phyloP scores from a whole-genome alignment of 2,113 vertebrate species.

The Leucopsar rothschildi region DNA sequence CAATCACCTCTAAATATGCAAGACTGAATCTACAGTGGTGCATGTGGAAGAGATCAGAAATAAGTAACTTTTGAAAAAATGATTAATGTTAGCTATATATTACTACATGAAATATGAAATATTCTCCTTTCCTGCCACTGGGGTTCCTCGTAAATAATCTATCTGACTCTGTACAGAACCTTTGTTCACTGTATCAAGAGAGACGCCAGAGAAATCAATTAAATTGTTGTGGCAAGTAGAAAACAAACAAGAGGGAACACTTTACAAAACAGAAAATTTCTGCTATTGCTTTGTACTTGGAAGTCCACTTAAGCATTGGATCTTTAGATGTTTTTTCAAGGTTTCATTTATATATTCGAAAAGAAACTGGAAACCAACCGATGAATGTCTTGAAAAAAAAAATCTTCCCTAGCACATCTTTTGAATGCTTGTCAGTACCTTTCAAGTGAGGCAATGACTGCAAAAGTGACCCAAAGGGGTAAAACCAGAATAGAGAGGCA shows the following conservation, averaged over 20 bases:
- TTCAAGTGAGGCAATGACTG: background rate
- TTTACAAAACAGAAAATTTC: background rate
- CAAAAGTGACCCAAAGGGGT: slow-evolving; percentile 1
- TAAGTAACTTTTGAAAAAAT: background rate
- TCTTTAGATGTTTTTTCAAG: background rate
- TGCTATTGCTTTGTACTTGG: background rate
- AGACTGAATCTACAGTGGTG: background rate
- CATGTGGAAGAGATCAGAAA: background rate
- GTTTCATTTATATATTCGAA: background rate
- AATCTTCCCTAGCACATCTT: background rate
- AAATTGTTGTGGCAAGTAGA: background rate
- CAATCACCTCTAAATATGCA: background rate
- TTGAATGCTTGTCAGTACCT: background rate
- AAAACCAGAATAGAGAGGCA: background rate
- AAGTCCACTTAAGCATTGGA: background rate
- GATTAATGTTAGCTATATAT: background rate
- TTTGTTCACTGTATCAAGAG: background rate
- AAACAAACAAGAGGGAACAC: background rate
- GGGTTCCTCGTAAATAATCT: background rate
- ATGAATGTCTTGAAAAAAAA: background rate
- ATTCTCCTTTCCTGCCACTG: background rate
- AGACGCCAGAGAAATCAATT: background rate
- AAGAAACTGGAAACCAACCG: background rate
- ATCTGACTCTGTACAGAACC: background rate
- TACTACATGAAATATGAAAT: background rate